Conservation (phyloP, 2,797 vertebrate species). For the Oreochromis mossambicus region DNA sequence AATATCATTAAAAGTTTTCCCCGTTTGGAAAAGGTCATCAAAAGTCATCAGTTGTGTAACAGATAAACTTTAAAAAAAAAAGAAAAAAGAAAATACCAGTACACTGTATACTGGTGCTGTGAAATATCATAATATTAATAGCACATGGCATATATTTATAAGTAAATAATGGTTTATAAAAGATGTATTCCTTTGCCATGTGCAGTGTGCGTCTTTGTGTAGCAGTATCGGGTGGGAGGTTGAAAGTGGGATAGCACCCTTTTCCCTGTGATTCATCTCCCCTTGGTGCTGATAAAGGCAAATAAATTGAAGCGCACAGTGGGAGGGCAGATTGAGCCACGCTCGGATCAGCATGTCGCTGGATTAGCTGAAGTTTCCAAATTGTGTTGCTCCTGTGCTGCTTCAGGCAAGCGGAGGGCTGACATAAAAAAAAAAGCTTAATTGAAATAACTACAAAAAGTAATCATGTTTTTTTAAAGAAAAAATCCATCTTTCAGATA, state of each 20-base stretch:
- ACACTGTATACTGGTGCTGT: neutral
- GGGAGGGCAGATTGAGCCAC: constrained; percentile 15
- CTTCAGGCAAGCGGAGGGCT: constrained; percentile 4
- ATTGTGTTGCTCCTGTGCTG: neutral
- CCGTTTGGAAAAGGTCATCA: neutral
- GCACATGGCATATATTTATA: neutral
- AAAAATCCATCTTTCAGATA: neutral
- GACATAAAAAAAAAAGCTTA: neutral
- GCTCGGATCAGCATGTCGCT: constrained; percentile 36
- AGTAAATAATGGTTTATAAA: neutral
- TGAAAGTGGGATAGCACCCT: neutral
- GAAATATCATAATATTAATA: neutral
- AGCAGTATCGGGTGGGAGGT: neutral
- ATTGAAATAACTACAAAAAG: constrained; percentile 24
- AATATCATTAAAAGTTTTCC: neutral
- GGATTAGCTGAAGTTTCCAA: constrained; percentile 49
- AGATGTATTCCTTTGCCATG: neutral
- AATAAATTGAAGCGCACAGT: constrained; percentile 33
- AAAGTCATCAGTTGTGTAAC: neutral
- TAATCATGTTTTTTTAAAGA: neutral
- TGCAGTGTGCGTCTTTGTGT: neutral
- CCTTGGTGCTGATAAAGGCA: constrained; percentile 15
- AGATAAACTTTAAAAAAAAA: neutral
- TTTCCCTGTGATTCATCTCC: constrained; percentile 25
- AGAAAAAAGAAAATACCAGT: rapidly evolving